Conservation (phyloP, 1,140 invertebrate species). For the Gonioctena quinquepunctata region DNA sequence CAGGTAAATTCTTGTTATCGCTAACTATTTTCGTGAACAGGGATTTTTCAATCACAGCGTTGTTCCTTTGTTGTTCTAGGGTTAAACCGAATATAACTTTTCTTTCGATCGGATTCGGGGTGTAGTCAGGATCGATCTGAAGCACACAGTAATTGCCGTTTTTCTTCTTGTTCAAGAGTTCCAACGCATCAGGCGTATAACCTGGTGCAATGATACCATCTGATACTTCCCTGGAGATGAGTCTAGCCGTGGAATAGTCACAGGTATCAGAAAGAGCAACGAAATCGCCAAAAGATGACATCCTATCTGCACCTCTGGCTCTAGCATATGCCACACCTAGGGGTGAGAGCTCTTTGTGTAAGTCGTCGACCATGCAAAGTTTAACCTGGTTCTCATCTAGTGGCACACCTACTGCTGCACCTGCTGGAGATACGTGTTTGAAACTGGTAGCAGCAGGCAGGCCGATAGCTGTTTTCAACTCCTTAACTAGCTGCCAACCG, state of each 20-base stretch:
- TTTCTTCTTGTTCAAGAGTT: conserved; percentile 95
- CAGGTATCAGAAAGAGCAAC: conserved; percentile 91
- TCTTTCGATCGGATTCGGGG: conserved; percentile 79
- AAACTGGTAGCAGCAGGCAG: conserved; percentile 95
- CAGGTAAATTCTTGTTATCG: conserved; percentile 69
- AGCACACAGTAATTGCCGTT: conserved; percentile 91
- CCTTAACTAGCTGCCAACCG: conserved; percentile 93
- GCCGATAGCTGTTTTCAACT: conserved; percentile 77
- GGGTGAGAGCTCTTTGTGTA: conserved; percentile 75
- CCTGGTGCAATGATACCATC: conserved; percentile 97
- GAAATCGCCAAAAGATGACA: conserved; percentile 99
- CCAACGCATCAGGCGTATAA: conserved; percentile 81
- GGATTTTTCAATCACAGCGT: conserved; percentile 78
- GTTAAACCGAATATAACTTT: conserved; percentile 90
- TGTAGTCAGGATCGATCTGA: conserved; percentile 87
- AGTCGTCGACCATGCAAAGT: conserved; percentile 92
- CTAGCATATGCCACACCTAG: conserved; percentile 93
- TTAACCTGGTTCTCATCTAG: conserved; percentile 66
- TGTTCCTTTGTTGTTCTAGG: conserved; percentile 90
- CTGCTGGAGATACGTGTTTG: conserved; percentile 96
- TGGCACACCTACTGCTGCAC: conserved; percentile 88
- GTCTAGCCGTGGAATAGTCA: conserved; percentile 81
- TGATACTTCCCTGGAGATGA: conserved; percentile 83
- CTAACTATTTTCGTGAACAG: conserved; percentile 88
- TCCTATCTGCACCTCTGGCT: conserved; percentile 94